Percentiles rank a stretch among this genome's conserved stretches.
These are phyloP conservation scores for Globodera ellingtonae DNA, from an alignment of 1,140 invertebrate species.

Conservation along the genomic window DNA sequence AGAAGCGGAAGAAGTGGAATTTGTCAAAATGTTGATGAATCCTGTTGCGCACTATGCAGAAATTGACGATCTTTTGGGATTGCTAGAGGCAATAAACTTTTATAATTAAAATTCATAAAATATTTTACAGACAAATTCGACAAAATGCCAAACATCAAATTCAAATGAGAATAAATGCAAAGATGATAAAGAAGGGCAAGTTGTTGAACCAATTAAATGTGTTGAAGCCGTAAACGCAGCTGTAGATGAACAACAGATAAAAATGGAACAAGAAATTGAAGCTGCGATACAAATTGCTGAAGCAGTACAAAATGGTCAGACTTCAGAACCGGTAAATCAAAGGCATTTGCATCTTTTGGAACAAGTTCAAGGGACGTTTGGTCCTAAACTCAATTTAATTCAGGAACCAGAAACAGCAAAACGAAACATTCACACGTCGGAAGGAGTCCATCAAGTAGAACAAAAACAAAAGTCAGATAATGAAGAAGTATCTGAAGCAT, in stretches of 20 bases:
- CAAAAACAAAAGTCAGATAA: too few species aligned
- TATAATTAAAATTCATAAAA: too few species aligned
- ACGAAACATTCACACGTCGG: too few species aligned
- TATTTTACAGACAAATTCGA: not conserved
- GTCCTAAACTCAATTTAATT: too few species aligned
- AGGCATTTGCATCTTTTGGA: too few species aligned
- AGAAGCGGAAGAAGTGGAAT: slow-evolving; percentile 21
- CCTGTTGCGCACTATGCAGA: not conserved
- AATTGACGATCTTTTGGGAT: too few species aligned
- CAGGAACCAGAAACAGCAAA: too few species aligned
- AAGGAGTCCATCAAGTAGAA: too few species aligned
- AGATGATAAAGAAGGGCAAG: not conserved
- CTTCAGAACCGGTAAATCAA: not conserved
- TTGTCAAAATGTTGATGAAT: slow-evolving; percentile 23
- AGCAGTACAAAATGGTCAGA: not conserved
- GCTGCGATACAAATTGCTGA: not conserved
- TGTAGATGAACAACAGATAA: not conserved
- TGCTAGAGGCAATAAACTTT: too few species aligned
- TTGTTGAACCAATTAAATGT: too few species aligned
- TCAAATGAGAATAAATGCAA: not conserved
- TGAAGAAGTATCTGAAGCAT: too few species aligned
- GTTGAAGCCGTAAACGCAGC: not conserved
- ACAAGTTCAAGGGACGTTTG: too few species aligned
- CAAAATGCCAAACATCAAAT: not conserved
- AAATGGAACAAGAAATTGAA: slow-evolving; percentile 11